These are phyloP conservation scores for Trididemnum nubilum DNA, from an alignment of 23 tunicate genomes.

Conservation along the genomic window DNA sequence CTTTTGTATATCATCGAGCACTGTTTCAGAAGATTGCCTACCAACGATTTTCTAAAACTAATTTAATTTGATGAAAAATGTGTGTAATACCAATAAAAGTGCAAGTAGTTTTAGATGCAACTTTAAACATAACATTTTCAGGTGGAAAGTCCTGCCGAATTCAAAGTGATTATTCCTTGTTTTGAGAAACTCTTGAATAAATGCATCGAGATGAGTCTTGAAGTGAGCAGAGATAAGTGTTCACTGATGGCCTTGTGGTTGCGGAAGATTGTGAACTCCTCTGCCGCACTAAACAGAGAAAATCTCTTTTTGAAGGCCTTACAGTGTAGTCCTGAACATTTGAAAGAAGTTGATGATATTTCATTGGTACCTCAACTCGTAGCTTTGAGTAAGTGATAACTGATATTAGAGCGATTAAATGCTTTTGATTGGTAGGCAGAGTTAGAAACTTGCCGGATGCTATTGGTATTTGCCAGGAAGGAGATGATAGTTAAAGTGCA, in stretches of 20 bases:
- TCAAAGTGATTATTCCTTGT: constrained; percentile 1
- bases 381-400: constrained; percentile 1
- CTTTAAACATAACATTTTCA: too few species aligned
- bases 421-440: too few species aligned
- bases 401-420: background rate
- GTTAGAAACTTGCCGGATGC: too few species aligned
- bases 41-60: too few species aligned
- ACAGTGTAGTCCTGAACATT: background rate
- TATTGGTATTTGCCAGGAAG: too few species aligned
- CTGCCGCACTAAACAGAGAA: background rate
- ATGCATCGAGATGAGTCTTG: background rate
- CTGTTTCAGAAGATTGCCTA: too few species aligned
- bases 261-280: background rate
- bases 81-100: too few species aligned
- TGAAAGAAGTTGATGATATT: background rate
- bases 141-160: background rate
- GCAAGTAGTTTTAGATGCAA: too few species aligned
- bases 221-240: background rate
- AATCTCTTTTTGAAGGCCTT: constrained; percentile 2
- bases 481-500: too few species aligned
- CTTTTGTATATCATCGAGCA: too few species aligned
- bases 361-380: background rate
- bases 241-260: background rate
- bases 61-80: too few species aligned
- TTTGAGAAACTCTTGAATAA: background rate